These are phyloP conservation scores for Tuberolachnus salignus DNA, from an alignment of 2,888 invertebrate species.

Conservation along the genomic window DNA sequence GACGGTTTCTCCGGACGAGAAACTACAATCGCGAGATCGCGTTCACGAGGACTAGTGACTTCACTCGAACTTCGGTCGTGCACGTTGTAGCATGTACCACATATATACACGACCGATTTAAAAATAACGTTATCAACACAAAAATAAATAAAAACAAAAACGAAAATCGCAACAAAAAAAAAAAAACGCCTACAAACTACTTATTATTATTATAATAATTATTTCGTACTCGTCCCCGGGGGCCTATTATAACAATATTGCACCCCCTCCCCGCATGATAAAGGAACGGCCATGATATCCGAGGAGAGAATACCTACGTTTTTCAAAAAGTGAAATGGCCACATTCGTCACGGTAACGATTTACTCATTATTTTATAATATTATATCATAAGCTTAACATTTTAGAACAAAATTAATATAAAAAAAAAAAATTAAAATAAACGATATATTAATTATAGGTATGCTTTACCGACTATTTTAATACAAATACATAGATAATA, in stretches of 20 bases:
- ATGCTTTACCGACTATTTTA: background rate
- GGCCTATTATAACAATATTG: slow-evolving; percentile 1
- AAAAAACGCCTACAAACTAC: slow-evolving; percentile 42
- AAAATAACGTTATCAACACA: background rate
- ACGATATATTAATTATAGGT: too few relatives aligned
- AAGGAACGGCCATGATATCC: background rate
- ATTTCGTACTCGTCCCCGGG: slow-evolving; percentile 18
- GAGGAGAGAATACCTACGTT: background rate
- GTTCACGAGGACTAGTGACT: slow-evolving; percentile 49
- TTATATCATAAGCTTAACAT: slow-evolving; percentile 16
- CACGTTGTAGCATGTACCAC: background rate
- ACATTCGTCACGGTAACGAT: slow-evolving; percentile 54
- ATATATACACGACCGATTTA: slow-evolving; percentile 26
- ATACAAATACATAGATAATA: background rate
- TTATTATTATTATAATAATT: too few relatives aligned
- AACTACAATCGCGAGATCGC: slow-evolving; percentile 47
- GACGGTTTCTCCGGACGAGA: slow-evolving; percentile 39
- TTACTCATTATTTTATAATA: slow-evolving; percentile 21
- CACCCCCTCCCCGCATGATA: background rate
- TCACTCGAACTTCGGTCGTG: slow-evolving; percentile 29
- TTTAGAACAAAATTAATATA: background rate
- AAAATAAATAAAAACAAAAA: slow-evolving; percentile 16
- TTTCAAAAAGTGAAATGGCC: slow-evolving; percentile 32
- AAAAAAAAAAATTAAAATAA: slow-evolving; percentile 9
- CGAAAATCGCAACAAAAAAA: slow-evolving; percentile 3